phyloP scores from a whole-genome alignment of 2,113 vertebrate species.

The Antidorcas marsupialis region DNA sequence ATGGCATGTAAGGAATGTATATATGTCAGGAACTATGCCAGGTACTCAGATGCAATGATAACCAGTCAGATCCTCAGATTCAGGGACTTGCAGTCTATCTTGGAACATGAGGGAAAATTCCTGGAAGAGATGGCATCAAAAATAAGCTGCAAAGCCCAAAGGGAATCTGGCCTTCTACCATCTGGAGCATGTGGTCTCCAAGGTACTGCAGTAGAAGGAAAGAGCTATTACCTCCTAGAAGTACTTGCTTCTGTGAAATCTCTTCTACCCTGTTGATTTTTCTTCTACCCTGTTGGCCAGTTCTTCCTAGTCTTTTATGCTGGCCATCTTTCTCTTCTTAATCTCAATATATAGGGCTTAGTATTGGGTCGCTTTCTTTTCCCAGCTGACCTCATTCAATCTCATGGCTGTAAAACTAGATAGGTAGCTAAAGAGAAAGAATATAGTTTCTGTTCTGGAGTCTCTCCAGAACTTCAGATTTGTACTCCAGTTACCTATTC shows the following conservation, averaged over 20 bases:
- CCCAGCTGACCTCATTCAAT: background rate
- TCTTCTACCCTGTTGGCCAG: background rate
- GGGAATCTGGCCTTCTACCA: background rate
- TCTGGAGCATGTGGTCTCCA: background rate
- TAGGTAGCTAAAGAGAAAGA: background rate
- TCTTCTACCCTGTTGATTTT: background rate
- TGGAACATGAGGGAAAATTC: background rate
- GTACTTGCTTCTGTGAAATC: background rate
- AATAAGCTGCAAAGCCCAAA: background rate
- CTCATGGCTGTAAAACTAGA: background rate
- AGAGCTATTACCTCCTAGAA: background rate
- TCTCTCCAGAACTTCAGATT: background rate
- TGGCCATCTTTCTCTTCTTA: background rate
- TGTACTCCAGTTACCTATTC: background rate
- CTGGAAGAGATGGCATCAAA: background rate
- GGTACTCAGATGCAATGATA: background rate
- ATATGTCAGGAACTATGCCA: slow-evolving; percentile 82
- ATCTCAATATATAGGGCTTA: background rate
- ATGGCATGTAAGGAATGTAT: slow-evolving; percentile 86
- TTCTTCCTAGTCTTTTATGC: background rate
- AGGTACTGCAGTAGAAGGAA: background rate
- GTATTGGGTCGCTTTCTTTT: background rate
- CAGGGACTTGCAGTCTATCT: background rate
- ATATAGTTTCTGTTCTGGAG: background rate
- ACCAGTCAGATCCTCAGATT: background rate